phyloP scores from a whole-genome alignment of 1,140 invertebrate genomes.

The Solen grandis region DNA sequence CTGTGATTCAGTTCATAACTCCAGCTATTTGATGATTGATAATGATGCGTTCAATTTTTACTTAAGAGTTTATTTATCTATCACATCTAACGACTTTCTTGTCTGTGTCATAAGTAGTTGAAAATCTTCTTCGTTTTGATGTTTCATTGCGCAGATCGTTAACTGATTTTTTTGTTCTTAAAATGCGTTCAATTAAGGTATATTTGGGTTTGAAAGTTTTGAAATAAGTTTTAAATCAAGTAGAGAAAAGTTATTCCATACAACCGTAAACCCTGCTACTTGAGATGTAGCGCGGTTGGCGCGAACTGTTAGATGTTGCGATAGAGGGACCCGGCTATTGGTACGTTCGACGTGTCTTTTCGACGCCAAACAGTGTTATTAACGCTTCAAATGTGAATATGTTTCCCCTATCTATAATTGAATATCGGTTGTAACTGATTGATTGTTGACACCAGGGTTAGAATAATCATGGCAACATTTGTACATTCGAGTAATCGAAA shows the following conservation, averaged over 20 bases:
- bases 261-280: conserved; percentile 1
- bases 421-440: conserved; percentile 8
- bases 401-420: conserved; percentile 3
- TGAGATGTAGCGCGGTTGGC: conserved; percentile 4
- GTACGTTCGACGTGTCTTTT: background rate
- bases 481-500: background rate
- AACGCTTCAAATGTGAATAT: background rate
- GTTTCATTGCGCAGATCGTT: conserved; percentile 16
- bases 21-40: conserved; percentile 21
- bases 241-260: background rate
- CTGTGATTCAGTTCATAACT: conserved; percentile 18
- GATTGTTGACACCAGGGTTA: background rate
- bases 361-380: background rate
- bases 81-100: conserved; percentile 40
- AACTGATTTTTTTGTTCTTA: conserved; percentile 26
- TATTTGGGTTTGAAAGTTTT: conserved; percentile 17
- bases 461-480: background rate
- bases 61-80: conserved; percentile 9
- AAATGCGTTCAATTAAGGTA: conserved; percentile 15
- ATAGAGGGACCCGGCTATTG: conserved; percentile 3
- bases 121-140: conserved; percentile 38
- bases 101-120: conserved; percentile 38
- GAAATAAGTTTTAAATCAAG: conserved; percentile 23
- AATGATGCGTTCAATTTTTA: background rate
- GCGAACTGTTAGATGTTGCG: background rate